These are phyloP conservation scores for Trochalopteron elliotii DNA, from an alignment of 2,113 vertebrate species.

Conservation along the genomic window DNA sequence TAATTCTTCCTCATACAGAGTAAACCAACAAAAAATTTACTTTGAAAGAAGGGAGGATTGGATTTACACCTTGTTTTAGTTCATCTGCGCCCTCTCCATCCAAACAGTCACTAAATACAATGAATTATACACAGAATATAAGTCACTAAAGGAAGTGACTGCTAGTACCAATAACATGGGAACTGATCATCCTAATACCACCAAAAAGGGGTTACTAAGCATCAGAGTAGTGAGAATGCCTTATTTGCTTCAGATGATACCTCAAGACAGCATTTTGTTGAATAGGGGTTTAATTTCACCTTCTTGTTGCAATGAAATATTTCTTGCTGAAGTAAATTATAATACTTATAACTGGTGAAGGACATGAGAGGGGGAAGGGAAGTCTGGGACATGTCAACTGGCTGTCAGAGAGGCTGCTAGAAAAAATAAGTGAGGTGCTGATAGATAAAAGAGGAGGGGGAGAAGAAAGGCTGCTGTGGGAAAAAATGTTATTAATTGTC, in stretches of 20 bases:
- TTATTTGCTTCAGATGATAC: background rate
- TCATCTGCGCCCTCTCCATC: background rate
- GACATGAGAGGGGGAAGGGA: background rate
- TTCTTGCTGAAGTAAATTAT: background rate
- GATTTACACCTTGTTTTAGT: background rate
- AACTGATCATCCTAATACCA: background rate
- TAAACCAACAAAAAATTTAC: background rate
- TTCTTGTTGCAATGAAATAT: background rate
- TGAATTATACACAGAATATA: background rate
- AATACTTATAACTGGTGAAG: background rate
- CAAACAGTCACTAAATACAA: background rate
- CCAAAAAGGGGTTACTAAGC: background rate
- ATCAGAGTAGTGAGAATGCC: background rate
- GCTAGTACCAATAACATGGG: background rate
- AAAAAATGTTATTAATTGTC: slow-evolving; percentile 40
- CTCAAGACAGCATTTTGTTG: background rate
- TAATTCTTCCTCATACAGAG: background rate
- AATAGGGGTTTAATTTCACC: background rate
- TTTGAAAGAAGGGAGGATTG: background rate
- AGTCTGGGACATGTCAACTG: slow-evolving; percentile 26
- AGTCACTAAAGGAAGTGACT: background rate
- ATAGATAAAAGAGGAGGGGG: background rate
- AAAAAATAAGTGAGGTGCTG: slow-evolving; percentile 35
- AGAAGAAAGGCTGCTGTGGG: slow-evolving; percentile 33
- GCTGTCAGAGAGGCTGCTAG: slow-evolving; percentile 22